Evolutionary conservation across 2,888 invertebrate species (phyloP).

Genomic region (Melolontha melolontha): DNA sequence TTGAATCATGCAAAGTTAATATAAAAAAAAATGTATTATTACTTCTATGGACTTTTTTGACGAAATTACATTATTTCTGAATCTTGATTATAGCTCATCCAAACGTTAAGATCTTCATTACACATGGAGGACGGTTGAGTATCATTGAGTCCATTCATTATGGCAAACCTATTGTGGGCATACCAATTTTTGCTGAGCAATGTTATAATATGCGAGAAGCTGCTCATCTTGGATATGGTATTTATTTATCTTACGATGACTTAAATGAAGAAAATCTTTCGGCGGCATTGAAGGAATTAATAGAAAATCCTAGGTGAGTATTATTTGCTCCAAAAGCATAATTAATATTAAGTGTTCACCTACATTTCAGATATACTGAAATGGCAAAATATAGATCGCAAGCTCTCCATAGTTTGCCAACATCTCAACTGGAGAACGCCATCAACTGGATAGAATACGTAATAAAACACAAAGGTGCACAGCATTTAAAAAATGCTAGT

Average conservation of each 20-base stretch:
- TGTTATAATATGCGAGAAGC: conserved; percentile 49
- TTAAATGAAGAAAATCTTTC: conserved; percentile 13
- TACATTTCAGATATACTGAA: background rate
- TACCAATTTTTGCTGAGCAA: conserved; percentile 55
- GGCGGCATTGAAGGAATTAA: conserved; percentile 11
- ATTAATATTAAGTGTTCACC: background rate
- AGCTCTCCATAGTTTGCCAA: conserved; percentile 1
- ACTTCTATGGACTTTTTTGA: no score
- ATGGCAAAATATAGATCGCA: no score
- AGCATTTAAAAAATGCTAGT: conserved; percentile 17
- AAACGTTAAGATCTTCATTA: conserved; percentile 50
- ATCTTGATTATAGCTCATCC: conserved; percentile 46
- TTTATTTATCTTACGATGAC: conserved; percentile 1
- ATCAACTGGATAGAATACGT: conserved; percentile 43
- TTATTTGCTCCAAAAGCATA: no score
- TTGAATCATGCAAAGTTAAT: no score
- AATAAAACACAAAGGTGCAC: conserved; percentile 39
- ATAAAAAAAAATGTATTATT: no score
- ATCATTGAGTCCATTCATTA: conserved; percentile 51
- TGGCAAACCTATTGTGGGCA: conserved; percentile 53
- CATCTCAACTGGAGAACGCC: conserved; percentile 37
- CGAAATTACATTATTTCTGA: background rate
- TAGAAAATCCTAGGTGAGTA: conserved; percentile 18
- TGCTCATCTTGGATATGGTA: conserved; percentile 45
- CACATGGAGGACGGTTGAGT: conserved; percentile 52